A percentile compares a stretch with the other conserved stretches of the same genome.
These are phyloP conservation scores for Coendou prehensilis DNA, from an alignment of 2,797 vertebrate genomes.

Conservation along the genomic window DNA sequence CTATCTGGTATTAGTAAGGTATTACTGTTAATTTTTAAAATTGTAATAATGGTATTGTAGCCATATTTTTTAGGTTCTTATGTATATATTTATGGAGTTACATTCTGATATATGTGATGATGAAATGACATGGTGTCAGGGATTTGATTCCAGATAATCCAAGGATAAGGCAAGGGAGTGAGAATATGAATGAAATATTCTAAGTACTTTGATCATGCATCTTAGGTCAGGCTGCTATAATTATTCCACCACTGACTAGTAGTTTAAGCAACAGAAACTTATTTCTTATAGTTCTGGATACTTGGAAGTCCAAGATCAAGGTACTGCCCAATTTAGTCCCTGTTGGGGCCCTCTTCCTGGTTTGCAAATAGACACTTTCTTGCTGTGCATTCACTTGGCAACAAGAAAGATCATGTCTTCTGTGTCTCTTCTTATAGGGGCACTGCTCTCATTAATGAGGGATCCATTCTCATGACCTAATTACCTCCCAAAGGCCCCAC, in stretches of 20 bases:
- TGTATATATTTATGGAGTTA: background rate
- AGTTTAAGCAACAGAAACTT: background rate
- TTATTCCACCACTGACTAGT: background rate
- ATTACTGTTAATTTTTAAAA: background rate
- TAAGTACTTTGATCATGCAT: background rate
- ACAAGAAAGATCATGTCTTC: background rate
- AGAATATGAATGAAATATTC: background rate
- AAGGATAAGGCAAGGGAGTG: background rate
- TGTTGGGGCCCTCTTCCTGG: background rate
- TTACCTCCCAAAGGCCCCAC: background rate
- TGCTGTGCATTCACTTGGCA: background rate
- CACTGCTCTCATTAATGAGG: background rate
- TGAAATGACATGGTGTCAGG: background rate
- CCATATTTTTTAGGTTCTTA: background rate
- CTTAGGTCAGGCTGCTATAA: background rate
- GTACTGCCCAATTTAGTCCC: background rate
- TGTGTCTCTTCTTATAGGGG: background rate
- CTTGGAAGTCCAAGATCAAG: background rate
- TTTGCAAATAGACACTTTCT: background rate
- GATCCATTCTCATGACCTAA: background rate
- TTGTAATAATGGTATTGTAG: background rate
- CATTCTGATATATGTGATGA: background rate
- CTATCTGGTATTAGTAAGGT: background rate
- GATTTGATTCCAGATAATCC: background rate
- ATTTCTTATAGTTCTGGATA: background rate